Percentiles rank a stretch among this genome's conserved stretches.
Evolutionary conservation across 2,888 invertebrate genomes (phyloP).

Genomic region (Limnephilus rhombicus): DNA sequence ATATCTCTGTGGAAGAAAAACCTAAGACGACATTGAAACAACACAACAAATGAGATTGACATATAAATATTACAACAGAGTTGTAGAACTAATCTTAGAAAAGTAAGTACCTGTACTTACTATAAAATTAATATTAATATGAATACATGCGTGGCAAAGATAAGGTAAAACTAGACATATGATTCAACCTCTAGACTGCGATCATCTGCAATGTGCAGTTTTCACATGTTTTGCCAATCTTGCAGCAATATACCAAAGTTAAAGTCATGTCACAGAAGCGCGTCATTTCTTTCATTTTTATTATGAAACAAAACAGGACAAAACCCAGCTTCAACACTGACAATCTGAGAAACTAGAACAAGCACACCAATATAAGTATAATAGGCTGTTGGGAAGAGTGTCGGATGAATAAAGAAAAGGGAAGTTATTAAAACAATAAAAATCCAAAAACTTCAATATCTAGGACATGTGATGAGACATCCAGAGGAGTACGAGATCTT

Average conservation of each 20-base stretch:
- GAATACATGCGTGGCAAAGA: slow-evolving; percentile 8
- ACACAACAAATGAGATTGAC: not conserved
- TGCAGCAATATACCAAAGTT: not conserved
- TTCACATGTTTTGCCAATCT: not conserved
- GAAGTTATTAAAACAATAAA: too few species aligned
- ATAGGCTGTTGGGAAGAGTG: not conserved
- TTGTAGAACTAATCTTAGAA: not conserved
- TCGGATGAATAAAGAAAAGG: not conserved
- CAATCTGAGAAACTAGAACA: not conserved
- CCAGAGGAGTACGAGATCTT: too few species aligned
- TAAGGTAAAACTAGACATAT: not conserved
- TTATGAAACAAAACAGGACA: not conserved
- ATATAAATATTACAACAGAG: not conserved
- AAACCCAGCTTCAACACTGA: not conserved
- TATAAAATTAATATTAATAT: not conserved
- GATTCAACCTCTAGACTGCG: not conserved
- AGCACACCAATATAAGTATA: not conserved
- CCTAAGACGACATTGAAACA: not conserved
- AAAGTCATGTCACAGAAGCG: not conserved
- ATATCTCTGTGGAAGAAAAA: too few species aligned
- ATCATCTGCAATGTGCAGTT: not conserved
- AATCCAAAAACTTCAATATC: too few species aligned
- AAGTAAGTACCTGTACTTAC: not conserved
- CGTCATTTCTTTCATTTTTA: not conserved
- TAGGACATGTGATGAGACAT: too few species aligned